These are phyloP conservation scores for Tauraco hartlaubi DNA, from an alignment of 2,797 vertebrate species.

Conservation along the genomic window DNA sequence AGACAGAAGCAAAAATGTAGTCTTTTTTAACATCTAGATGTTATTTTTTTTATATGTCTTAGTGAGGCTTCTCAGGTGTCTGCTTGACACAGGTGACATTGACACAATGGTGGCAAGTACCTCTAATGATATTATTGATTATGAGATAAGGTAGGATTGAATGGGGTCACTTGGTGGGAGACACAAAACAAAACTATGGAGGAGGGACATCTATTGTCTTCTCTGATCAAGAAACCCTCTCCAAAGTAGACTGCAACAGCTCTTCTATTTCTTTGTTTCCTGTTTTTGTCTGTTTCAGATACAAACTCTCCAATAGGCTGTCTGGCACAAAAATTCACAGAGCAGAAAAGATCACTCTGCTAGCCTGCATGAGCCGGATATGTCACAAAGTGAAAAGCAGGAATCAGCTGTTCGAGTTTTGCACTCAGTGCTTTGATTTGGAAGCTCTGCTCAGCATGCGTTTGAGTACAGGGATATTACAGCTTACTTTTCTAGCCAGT, in stretches of 20 bases:
- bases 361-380: not conserved
- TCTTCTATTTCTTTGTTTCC: not conserved
- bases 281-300: not conserved
- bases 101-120: not conserved
- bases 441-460: not conserved
- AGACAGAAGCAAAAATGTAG: not conserved
- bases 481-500: not conserved
- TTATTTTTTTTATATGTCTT: not conserved
- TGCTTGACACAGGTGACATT: not conserved
- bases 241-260: not conserved
- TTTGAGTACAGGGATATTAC: not conserved
- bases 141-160: not conserved
- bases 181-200: not conserved
- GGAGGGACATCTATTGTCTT: not conserved
- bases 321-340: not conserved
- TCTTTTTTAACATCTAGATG: fast-evolving
- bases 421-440: not conserved
- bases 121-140: not conserved
- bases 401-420: not conserved
- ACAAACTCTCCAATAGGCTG: not conserved
- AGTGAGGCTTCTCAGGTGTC: not conserved
- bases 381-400: not conserved
- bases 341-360: not conserved
- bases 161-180: not conserved
- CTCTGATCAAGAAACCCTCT: not conserved